A percentile compares a stretch with the other conserved stretches of the same genome.
Conservation (phyloP, 2,113 vertebrate species). For the Sclerurus mexicanus region DNA sequence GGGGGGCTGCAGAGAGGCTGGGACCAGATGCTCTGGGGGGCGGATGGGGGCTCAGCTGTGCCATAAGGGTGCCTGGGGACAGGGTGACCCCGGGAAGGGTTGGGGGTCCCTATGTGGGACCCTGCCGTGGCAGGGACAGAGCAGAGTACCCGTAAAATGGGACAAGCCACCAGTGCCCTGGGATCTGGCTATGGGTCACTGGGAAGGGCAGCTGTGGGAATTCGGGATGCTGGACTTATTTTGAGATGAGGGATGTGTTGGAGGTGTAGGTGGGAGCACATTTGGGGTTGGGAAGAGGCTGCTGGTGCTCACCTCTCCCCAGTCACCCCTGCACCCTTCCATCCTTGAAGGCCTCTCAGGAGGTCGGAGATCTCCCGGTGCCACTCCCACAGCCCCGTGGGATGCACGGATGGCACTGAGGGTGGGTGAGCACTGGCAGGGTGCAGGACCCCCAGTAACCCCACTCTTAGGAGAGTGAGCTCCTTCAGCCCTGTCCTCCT, state of each 20-base stretch:
- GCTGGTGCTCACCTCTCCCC: rapidly evolving
- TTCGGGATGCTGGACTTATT: rapidly evolving
- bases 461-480: not conserved
- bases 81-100: not conserved
- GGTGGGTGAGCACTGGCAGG: rapidly evolving
- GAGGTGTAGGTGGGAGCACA: not conserved
- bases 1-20: not conserved
- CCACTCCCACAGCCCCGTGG: not conserved
- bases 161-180: not conserved
- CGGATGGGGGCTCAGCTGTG: not conserved
- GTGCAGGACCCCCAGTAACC: not conserved
- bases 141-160: not conserved
- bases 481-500: rapidly evolving
- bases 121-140: not conserved
- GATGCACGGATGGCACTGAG: rapidly evolving
- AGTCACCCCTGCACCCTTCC: not conserved
- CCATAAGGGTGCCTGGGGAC: not conserved
- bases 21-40: not conserved
- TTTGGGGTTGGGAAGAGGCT: not conserved
- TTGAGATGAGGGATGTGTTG: not conserved
- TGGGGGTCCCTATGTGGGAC: no score
- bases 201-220: not conserved
- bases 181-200: not conserved
- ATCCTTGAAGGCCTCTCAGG: not conserved
- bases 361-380: not conserved